Evolutionary conservation across 2,797 vertebrate species (phyloP), one percentile per base, ranked within the genome.

Genomic region (Spinus pinus): DNA sequence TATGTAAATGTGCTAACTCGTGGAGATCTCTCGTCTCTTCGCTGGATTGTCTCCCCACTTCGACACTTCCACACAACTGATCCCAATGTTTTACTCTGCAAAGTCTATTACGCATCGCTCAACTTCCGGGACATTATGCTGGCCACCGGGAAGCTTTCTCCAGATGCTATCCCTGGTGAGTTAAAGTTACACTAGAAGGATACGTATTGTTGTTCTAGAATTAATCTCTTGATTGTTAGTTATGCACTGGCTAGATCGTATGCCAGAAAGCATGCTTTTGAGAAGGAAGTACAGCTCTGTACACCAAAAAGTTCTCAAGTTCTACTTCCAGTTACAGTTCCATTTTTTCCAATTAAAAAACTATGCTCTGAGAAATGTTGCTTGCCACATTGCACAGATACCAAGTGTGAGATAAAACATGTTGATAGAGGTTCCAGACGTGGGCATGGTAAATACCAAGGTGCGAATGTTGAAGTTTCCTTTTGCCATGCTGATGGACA

Each of bases 101-200:
- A 94, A 0, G 97, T 99, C 90, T 98, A 99, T 97, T 99, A 99
- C 2, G 98, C 99, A 46, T 99, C 99, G 0, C 99, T 99, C 57
- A 99, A 99, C 97, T 99, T 99, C 97, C 97, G 99, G 20, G 99
- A 99, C 84, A 98, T 99, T 75, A 99, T 99, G 99, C 97, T 99
- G 93, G 99, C 99, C 82, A 99, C 99, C 0, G 99, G 99, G 86
- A 99, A 99, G 94, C 98, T 99, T 58, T 98, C 99, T 12, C 98
- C 99, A 1, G 99, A 99, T 6, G 98, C 99, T 77, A 99, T 99
- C 80, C 99, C 99, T 98, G 99, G 99, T 99, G 96, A 73, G 96
- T 88, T 91, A 53, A 72, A 85, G 66, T 53, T 35, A 24, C 54
- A 14, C 23, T 44, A 28, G 27, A 73, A 60, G 35, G 86, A 83